Base-by-base conservation (phyloP, 2,888 invertebrate genomes). In the Augochlorella aurata region DNA sequence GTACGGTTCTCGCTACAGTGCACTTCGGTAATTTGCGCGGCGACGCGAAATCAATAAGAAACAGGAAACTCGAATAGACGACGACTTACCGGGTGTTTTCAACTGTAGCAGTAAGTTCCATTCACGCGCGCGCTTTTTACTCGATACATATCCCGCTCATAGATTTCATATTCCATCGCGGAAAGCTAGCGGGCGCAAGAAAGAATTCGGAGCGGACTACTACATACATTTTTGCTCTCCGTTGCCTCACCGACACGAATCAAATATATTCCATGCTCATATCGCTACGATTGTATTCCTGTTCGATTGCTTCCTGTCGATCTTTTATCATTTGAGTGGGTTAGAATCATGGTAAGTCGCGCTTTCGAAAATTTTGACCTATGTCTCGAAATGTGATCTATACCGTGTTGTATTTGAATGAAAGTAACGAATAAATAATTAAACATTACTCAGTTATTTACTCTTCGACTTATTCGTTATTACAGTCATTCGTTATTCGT, bases 21-120 rank as follows among this genome's bases (percentile, higher is more conserved):
- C 74, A 63, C 81, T 79, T 52, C 54, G 76, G 76, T 73, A 80
- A 82, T 82, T 82, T 82, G 82, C 77, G 70, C 69, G 76, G 58
- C 54, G 73, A 72, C 69, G 58, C 75, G 81, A 82, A 81, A 82
- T 82, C 75, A 81, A 82, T 80, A 82, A 81, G 76, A 81, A 78
- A 73, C 49, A 58, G 75, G 80, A 81, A 82, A 72, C 68, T 65
- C 71, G 63, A 72, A 58, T 63, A 68, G 68, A 65, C 72, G 80
- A 76, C 65, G 75, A 73, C 74, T 79, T 80, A 80, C 72, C 50
- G 65, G 69, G 69, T 81, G 81, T 76, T 82, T 76, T 81, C 81
- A 81, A 76, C 68, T 65, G 73, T 73, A 63, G 21, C 54, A 24
- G 44, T 29, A 58, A 72, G 63, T 69, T 72, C 65, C 58, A 73